Evolutionary conservation across 2,888 invertebrate genomes (phyloP).

Genomic region (Zaprionus obscuricornis): DNA sequence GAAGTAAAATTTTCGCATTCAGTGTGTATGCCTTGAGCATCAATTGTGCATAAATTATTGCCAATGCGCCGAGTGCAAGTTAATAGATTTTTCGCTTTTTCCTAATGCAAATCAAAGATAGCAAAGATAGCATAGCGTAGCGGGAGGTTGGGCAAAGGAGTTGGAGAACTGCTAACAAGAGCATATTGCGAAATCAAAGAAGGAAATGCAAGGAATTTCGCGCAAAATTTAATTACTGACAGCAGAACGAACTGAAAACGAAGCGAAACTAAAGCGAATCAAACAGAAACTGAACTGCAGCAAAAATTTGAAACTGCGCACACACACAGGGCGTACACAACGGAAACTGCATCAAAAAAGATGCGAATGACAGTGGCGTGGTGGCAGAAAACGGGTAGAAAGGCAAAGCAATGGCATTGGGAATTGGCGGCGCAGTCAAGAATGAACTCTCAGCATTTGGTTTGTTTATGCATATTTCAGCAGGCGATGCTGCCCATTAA

Average conservation of each 20-base stretch:
- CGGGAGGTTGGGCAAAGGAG: background rate
- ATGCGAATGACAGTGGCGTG: slow-evolving; percentile 7
- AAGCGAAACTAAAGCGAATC: background rate
- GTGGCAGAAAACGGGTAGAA: background rate
- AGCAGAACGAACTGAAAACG: background rate
- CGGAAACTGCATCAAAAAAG: slow-evolving; percentile 40
- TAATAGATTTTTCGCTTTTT: slow-evolving; percentile 62
- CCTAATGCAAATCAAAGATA: slow-evolving; percentile 58
- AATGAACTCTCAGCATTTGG: slow-evolving; percentile 47
- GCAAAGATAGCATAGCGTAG: no score
- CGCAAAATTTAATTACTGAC: slow-evolving; percentile 66
- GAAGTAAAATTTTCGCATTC: slow-evolving; percentile 14
- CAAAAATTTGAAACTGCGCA: background rate
- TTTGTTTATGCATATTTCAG: slow-evolving; percentile 71
- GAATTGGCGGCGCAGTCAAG: background rate
- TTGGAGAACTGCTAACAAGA: slow-evolving; percentile 1
- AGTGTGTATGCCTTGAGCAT: slow-evolving; percentile 17
- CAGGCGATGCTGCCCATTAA: slow-evolving; percentile 43
- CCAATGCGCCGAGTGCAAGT: slow-evolving; percentile 45
- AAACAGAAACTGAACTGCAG: slow-evolving; percentile 5
- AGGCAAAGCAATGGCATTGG: background rate
- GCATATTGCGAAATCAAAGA: slow-evolving; percentile 60
- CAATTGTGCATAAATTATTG: slow-evolving; percentile 66
- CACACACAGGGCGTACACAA: no score
- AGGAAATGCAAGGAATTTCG: slow-evolving; percentile 61